Base-by-base conservation (phyloP, 1,140 invertebrate genomes). In the Capitella teleta region DNA sequence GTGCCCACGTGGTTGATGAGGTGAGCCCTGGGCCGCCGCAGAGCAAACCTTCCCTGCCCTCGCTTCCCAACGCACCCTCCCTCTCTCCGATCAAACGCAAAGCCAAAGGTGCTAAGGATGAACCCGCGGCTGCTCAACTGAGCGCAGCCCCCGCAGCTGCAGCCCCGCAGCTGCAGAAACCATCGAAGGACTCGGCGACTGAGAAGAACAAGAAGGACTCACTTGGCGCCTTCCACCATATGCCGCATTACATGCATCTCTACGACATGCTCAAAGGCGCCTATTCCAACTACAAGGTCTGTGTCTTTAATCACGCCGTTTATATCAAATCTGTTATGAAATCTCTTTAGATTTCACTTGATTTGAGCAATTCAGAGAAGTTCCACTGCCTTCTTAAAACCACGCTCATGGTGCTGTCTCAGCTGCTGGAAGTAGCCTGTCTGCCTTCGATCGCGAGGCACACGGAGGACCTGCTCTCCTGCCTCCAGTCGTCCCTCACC, bases 381-480 rank as follows among this genome's bases (percentile, higher is more conserved):
- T 87, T 90, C 64, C 70, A 83, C 37, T 76, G 75, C 25, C 71
- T 90, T 28, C 65, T 92, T 19, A 76, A 78, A 50, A 78, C 79
- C 10, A 71, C 76, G 14, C 64, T 92, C 5, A 73, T 80, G 40
- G 77, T 79, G 28, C 61, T 92, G 3, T 79, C 82, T 0, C 79
- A 86, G 61, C 74, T 90, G n/a, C 67, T 89, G 24, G 84, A 88
- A 74, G 73, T 88, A 18, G 75, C 80, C 1, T 81, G 79, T 0
- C 75, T 86, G n/a, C 71, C 72, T 25, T 86, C 89, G 62, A 78
- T 83, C 41, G 80, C 81, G 1, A 74, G 77, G 49, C 77, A 85
- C 49, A 80, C 84, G 0, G 87, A 93, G 68, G 88, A 93, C 64
- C 68, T 91, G 25, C 73, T 93, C 0, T 74, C 70, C 50, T 88